A percentile compares a stretch with the other conserved stretches of the same genome.
Conservation (phyloP, 2,797 vertebrate species). For the Clarias pachynema region DNA sequence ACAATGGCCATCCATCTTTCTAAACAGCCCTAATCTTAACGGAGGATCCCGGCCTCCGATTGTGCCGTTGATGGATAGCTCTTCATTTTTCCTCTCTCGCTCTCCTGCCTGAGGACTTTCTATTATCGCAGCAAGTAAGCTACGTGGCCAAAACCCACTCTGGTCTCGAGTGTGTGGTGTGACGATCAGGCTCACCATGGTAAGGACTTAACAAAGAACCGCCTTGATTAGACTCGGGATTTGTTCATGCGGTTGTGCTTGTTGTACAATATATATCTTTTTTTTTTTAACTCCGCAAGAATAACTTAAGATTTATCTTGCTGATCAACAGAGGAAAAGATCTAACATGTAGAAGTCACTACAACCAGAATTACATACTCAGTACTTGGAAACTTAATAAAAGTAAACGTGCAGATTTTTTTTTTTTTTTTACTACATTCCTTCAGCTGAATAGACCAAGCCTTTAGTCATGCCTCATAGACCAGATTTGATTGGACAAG, state of each 20-base stretch:
- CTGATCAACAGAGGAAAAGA: conserved; percentile 49
- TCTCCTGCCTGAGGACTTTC: conserved; percentile 65
- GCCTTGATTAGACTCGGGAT: not conserved
- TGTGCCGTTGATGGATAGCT: conserved; percentile 77
- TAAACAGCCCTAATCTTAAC: conserved; percentile 82
- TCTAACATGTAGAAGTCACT: not conserved
- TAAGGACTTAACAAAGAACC: conserved; percentile 13
- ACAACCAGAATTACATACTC: conserved; percentile 26
- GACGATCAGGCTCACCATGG: conserved; percentile 9
- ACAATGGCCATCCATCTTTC: conserved; percentile 82
- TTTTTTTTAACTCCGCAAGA: too few relatives aligned
- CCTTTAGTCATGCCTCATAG: conserved; percentile 62
- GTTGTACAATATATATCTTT: not conserved
- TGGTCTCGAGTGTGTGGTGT: conserved; percentile 61
- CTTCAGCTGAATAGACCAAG: conserved; percentile 38
- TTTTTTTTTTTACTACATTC: conserved; percentile 10
- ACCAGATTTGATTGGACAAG: conserved; percentile 66
- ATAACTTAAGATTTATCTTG: conserved; percentile 8
- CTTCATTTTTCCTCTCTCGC: conserved; percentile 58
- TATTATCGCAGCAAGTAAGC: conserved; percentile 59
- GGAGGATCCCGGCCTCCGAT: conserved; percentile 75
- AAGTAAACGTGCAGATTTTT: conserved; percentile 20
- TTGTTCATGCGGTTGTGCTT: conserved; percentile 14
- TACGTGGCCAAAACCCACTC: conserved; percentile 41
- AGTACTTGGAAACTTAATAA: conserved; percentile 40